A percentile compares a stretch with the other conserved stretches of the same genome.
Conservation (phyloP, 1,140 invertebrate genomes). For the Platyscapa corneri region DNA sequence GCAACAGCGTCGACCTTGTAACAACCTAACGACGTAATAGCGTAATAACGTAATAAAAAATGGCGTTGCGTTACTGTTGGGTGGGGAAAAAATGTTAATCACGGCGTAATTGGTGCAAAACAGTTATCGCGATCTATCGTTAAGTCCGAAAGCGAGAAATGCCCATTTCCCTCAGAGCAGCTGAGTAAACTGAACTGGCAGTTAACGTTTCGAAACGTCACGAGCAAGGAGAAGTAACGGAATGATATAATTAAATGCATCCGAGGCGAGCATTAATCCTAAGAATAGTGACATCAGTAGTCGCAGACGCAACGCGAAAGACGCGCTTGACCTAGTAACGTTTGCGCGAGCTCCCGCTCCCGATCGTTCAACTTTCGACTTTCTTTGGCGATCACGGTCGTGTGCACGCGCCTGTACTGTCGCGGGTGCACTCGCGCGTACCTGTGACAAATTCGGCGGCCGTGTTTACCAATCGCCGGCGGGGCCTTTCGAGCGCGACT, state of each 20-base stretch:
- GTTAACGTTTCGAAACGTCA: neutral
- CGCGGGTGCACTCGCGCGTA: neutral
- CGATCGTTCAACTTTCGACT: slow-evolving; percentile 54
- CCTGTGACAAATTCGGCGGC: neutral
- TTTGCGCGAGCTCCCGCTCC: slow-evolving; percentile 24
- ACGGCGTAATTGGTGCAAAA: too few species aligned
- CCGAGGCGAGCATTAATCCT: neutral
- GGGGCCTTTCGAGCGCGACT: neutral
- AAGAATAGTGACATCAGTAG: slow-evolving; percentile 20
- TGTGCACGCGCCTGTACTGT: neutral
- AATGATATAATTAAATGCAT: slow-evolving; percentile 26
- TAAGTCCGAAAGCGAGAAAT: neutral
- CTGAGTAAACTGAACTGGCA: neutral
- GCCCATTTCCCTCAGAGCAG: neutral
- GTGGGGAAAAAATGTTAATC: too few species aligned
- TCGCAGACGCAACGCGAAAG: slow-evolving; percentile 11
- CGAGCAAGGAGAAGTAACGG: neutral
- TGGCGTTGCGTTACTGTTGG: too few species aligned
- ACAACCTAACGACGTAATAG: too few species aligned
- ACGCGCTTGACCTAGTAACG: slow-evolving; percentile 53
- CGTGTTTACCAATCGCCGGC: neutral
- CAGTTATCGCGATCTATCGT: neutral
- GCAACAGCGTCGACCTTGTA: too few species aligned
- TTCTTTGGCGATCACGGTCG: slow-evolving; percentile 55
- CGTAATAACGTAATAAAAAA: too few species aligned